Percentiles rank a stretch among this genome's conserved stretches.
phyloP scores from a whole-genome alignment of 2,113 vertebrate genomes.

The Vidua chalybeata region DNA sequence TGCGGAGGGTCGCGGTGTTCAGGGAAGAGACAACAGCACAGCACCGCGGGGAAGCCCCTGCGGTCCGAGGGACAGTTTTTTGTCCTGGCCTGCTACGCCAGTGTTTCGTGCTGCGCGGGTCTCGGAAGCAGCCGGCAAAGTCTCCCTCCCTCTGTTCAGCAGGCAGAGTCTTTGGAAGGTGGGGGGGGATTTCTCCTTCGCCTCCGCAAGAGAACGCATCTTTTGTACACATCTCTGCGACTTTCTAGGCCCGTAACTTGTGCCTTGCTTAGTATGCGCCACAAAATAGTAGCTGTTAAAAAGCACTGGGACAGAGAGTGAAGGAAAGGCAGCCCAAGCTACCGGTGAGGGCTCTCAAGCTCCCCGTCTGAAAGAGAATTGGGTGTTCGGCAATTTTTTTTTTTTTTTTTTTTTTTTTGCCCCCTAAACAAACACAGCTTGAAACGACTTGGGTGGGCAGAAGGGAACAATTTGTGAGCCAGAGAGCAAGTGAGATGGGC shows the following conservation, averaged over 20 bases:
- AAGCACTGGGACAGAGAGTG: neutral
- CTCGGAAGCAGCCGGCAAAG: neutral
- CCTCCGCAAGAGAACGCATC: neutral
- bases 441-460: constrained; percentile 73
- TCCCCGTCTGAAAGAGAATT: neutral
- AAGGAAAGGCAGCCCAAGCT: neutral
- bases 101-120: neutral
- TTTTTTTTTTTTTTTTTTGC: neutral
- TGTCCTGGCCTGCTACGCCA: neutral
- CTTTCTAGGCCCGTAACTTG: neutral
- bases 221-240: neutral
- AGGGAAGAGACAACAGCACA: neutral
- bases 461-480: constrained; percentile 52
- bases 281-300: neutral
- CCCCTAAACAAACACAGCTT: constrained; percentile 63
- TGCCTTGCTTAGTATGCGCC: neutral
- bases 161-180: neutral
- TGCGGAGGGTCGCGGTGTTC: neutral
- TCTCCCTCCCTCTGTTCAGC: too few species aligned
- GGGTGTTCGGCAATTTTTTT: neutral
- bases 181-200: neutral
- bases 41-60: neutral
- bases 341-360: neutral
- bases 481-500: neutral
- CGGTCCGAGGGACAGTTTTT: neutral